Percentiles rank a stretch among this genome's conserved stretches.
phyloP scores from a whole-genome alignment of 2,888 invertebrate species.

The Congeria kusceri region DNA sequence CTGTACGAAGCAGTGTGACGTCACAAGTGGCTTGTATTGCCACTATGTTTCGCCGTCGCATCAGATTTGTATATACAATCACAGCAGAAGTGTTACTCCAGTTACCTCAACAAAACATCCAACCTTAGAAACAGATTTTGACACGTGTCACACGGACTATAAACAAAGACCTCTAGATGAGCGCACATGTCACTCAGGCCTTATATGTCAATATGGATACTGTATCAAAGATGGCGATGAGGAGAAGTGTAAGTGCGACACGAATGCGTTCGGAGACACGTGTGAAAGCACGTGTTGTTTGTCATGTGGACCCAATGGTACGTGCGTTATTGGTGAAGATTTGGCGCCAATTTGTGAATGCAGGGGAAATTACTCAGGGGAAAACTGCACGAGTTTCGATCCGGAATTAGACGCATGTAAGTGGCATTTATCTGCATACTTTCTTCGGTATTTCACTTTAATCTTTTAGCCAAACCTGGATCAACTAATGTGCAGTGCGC shows the following conservation, averaged over 20 bases:
- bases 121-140: neutral
- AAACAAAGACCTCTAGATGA: slow-evolving; percentile 1
- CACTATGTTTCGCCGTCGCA: slow-evolving; percentile 26
- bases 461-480: too few relatives aligned
- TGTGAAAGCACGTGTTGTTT: slow-evolving; percentile 37
- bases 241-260: slow-evolving; percentile 40
- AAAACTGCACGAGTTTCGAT: slow-evolving; percentile 15
- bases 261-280: slow-evolving; percentile 24
- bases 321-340: slow-evolving; percentile 18
- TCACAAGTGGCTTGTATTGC: slow-evolving; percentile 9
- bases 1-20: slow-evolving; percentile 27
- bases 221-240: slow-evolving; percentile 12
- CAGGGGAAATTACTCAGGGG: slow-evolving; percentile 20
- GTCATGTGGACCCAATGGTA: slow-evolving; percentile 32
- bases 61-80: slow-evolving; percentile 20
- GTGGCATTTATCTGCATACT: neutral
- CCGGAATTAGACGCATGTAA: slow-evolving; percentile 19
- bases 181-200: slow-evolving; percentile 17
- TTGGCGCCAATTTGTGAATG: slow-evolving; percentile 18
- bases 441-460: too few relatives aligned
- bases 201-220: slow-evolving; percentile 22
- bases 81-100: neutral
- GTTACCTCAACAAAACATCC: neutral
- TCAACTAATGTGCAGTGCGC: too few relatives aligned
- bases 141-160: slow-evolving; percentile 21